Evolutionary conservation across 2,888 invertebrate species (phyloP).

Genomic region (Dryobota labecula): DNA sequence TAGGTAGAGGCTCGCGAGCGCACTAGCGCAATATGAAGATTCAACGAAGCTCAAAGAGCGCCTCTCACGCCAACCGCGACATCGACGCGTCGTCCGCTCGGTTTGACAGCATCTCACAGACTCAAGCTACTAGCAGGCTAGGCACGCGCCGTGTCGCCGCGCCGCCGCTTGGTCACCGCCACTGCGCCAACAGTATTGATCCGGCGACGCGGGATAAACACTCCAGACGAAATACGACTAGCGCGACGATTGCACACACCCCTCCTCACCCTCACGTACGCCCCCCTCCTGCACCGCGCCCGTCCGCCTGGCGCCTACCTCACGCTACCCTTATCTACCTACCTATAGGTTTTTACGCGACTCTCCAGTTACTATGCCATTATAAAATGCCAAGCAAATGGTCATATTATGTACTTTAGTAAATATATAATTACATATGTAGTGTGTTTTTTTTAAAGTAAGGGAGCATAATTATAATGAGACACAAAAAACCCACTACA

Average conservation of each 20-base stretch:
- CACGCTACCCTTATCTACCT: slow-evolving; percentile 72
- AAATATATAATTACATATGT: slow-evolving; percentile 10
- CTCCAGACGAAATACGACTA: slow-evolving; percentile 90
- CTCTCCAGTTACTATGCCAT: slow-evolving; percentile 78
- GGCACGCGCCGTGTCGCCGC: slow-evolving; percentile 87
- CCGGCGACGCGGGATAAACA: slow-evolving; percentile 90
- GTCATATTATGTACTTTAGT: background rate
- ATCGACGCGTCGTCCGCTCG: slow-evolving; percentile 88
- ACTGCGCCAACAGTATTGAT: slow-evolving; percentile 91
- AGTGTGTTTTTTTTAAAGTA: background rate
- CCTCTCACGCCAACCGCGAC: slow-evolving; percentile 89
- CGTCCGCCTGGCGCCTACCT: slow-evolving; percentile 75
- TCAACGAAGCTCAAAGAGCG: slow-evolving; percentile 87
- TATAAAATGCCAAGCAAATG: slow-evolving; percentile 54
- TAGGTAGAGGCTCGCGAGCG: slow-evolving; percentile 83
- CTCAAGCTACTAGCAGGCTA: slow-evolving; percentile 81
- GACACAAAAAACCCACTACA: background rate
- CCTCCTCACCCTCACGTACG: slow-evolving; percentile 78
- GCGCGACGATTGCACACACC: slow-evolving; percentile 88
- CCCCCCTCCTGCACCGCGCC: slow-evolving; percentile 80
- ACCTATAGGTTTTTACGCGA: slow-evolving; percentile 69
- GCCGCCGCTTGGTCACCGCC: slow-evolving; percentile 88
- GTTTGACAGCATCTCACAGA: slow-evolving; percentile 90
- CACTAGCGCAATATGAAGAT: slow-evolving; percentile 86
- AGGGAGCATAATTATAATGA: background rate